These are phyloP conservation scores for Cyanoliseus patagonus DNA, from an alignment of 2,113 vertebrate genomes.

Conservation along the genomic window DNA sequence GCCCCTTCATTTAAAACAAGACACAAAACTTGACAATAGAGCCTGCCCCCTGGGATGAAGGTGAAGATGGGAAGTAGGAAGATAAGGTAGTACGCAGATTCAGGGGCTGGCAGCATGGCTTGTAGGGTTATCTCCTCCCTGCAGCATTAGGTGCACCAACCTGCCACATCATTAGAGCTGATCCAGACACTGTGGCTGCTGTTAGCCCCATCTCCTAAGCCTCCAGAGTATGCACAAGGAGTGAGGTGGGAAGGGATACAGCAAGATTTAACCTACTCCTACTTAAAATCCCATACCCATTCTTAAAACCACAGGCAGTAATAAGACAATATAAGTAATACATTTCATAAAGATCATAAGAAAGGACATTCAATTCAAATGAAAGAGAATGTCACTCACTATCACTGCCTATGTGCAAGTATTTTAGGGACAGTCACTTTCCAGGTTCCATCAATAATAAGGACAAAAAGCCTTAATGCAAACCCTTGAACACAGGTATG, in stretches of 20 bases:
- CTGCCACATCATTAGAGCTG: neutral
- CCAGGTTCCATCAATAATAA: neutral
- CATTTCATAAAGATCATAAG: neutral
- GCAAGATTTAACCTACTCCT: neutral
- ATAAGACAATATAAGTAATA: neutral
- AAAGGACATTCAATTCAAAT: neutral
- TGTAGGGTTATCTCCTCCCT: neutral
- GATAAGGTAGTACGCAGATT: fast-evolving
- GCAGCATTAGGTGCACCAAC: neutral
- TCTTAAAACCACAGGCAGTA: neutral
- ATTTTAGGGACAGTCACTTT: neutral
- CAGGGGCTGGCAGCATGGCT: neutral
- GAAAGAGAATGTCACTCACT: neutral
- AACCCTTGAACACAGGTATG: neutral
- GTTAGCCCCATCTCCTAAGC: neutral
- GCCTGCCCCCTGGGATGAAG: neutral
- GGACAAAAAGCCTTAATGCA: neutral
- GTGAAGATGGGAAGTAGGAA: neutral
- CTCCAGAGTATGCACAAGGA: neutral
- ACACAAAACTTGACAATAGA: neutral
- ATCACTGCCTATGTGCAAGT: neutral
- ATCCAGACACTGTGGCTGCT: neutral
- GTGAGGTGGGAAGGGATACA: neutral
- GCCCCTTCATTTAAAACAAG: neutral
- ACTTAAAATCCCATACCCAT: neutral